phyloP scores from a whole-genome alignment of 2,888 invertebrate genomes.

The Acleris literana region DNA sequence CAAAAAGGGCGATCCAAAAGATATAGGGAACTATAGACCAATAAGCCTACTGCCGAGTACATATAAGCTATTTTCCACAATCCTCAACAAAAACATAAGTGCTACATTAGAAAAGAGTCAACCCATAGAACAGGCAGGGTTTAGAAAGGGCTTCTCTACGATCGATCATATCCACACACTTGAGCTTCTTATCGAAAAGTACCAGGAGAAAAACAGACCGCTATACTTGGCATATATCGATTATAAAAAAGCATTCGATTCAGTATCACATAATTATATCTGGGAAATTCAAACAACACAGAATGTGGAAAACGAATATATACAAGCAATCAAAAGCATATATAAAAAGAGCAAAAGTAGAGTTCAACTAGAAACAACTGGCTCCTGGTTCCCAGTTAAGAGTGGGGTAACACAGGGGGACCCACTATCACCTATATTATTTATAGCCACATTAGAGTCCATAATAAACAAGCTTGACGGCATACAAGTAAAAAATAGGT shows the following conservation, averaged over 20 bases:
- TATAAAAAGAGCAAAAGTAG: background rate
- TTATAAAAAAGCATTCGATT: slow-evolving; percentile 27
- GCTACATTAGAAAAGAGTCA: slow-evolving; percentile 15
- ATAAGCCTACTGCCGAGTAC: slow-evolving; percentile 22
- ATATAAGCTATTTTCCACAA: slow-evolving; percentile 32
- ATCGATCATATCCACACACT: too few relatives aligned
- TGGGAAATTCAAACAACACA: slow-evolving; percentile 13
- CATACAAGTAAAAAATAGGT: slow-evolving; percentile 1
- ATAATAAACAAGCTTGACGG: slow-evolving; percentile 40
- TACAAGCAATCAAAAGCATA: slow-evolving; percentile 9
- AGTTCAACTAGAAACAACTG: slow-evolving; percentile 15
- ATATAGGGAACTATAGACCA: slow-evolving; percentile 33
- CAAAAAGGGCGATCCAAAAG: slow-evolving; percentile 34
- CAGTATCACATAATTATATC: slow-evolving; percentile 6
- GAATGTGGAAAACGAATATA: slow-evolving; percentile 8
- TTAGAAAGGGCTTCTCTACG: slow-evolving; percentile 21
- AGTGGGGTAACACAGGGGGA: slow-evolving; percentile 35
- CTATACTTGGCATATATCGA: slow-evolving; percentile 25
- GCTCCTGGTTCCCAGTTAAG: slow-evolving; percentile 18
- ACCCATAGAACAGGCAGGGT: slow-evolving; percentile 33
- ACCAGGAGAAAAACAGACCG: slow-evolving; percentile 20
- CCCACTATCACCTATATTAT: slow-evolving; percentile 29
- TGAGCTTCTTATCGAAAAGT: slow-evolving; percentile 29
- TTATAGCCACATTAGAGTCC: slow-evolving; percentile 31
- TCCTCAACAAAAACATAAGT: slow-evolving; percentile 19